Evolutionary conservation across 2,113 vertebrate genomes (phyloP).

Genomic region (Taurulus bubalis): DNA sequence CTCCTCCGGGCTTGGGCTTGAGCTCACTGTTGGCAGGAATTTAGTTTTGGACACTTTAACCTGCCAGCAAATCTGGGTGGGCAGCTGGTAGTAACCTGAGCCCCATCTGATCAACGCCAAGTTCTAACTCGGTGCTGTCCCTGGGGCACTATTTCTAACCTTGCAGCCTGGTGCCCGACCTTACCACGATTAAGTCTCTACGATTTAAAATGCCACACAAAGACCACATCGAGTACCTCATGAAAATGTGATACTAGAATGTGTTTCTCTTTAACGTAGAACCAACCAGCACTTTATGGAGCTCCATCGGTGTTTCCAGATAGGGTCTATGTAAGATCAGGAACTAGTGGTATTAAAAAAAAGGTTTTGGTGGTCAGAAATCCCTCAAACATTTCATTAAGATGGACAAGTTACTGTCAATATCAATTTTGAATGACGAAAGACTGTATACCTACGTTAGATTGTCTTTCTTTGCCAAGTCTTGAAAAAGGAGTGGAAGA

Average conservation of each 20-base stretch:
- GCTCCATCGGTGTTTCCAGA: neutral
- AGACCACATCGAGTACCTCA: conserved; percentile 36
- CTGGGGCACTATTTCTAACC: conserved; percentile 72
- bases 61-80: conserved; percentile 80
- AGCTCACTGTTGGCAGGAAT: conserved; percentile 79
- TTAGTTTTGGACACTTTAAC: conserved; percentile 74
- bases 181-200: conserved; percentile 47
- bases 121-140: conserved; percentile 76
- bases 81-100: conserved; percentile 83
- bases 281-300: conserved; percentile 3
- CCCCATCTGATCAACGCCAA: conserved; percentile 67
- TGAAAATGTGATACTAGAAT: conserved; percentile 54
- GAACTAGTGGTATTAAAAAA: neutral
- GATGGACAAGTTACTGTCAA: conserved; percentile 40
- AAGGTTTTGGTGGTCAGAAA: conserved; percentile 2
- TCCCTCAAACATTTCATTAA: conserved; percentile 40
- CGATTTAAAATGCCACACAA: conserved; percentile 49
- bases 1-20: conserved; percentile 66
- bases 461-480: conserved; percentile 29
- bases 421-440: conserved; percentile 27
- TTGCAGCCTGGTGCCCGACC: conserved; percentile 68
- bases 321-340: neutral
- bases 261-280: conserved; percentile 32
- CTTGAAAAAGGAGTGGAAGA: conserved; percentile 11
- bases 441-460: conserved; percentile 5